These are phyloP conservation scores for Xyrauchen texanus DNA, from an alignment of 2,113 vertebrate species.

Conservation along the genomic window DNA sequence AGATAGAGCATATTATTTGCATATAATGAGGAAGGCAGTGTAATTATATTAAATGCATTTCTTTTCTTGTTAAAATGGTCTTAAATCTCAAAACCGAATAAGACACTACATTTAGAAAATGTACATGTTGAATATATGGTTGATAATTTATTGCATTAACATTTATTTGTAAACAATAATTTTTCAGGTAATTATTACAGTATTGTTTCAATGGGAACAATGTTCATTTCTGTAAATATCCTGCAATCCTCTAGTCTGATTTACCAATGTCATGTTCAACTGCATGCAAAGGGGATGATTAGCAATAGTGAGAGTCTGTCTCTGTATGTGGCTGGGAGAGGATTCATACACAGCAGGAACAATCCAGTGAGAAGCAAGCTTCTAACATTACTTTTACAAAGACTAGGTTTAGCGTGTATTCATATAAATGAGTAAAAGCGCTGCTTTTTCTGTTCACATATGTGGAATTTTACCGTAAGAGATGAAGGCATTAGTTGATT, in stretches of 20 bases:
- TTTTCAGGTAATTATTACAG: not conserved
- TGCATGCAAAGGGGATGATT: slow-evolving; percentile 10
- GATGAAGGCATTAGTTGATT: not conserved
- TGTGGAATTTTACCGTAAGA: slow-evolving; percentile 1
- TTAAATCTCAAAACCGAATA: too few relatives aligned
- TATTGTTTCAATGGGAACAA: not conserved
- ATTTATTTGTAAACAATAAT: too few relatives aligned
- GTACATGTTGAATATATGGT: too few relatives aligned
- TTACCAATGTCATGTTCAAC: slow-evolving; percentile 15
- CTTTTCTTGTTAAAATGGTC: too few relatives aligned
- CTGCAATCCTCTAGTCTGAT: not conserved
- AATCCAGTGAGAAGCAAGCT: slow-evolving; percentile 21
- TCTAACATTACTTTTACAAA: not conserved
- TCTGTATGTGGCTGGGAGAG: slow-evolving; percentile 29
- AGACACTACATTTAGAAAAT: too few relatives aligned
- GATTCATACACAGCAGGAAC: slow-evolving; percentile 41
- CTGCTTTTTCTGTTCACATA: slow-evolving; percentile 6
- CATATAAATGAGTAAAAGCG: not conserved
- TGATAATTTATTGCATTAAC: too few relatives aligned
- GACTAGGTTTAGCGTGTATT: not conserved
- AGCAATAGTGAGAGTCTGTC: slow-evolving; percentile 39
- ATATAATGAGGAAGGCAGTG: too few relatives aligned
- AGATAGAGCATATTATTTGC: too few relatives aligned
- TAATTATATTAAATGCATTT: too few relatives aligned
- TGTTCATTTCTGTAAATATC: slow-evolving; percentile 23